Base-by-base conservation (phyloP, 2,888 invertebrate species). In the Portevinia maculata region DNA sequence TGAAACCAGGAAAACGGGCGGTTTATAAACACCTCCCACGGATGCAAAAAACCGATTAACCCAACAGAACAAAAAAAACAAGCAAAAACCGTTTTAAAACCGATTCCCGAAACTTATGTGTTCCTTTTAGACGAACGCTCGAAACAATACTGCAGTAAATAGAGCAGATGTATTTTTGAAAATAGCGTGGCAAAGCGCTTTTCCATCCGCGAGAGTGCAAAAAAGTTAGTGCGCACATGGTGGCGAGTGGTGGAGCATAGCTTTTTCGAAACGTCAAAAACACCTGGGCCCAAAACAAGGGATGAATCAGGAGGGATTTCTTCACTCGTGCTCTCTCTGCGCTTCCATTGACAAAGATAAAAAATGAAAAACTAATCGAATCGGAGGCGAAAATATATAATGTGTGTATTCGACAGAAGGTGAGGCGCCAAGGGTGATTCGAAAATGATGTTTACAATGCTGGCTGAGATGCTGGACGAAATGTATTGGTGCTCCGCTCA, bases 261-360 rank as follows among this genome's bases (percentile, higher is more conserved):
- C 83, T 83, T 83, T 83, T 78, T 78, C 78, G 76, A 83, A 83
- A 76, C 78, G 62, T 83, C 78, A 83, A 52, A 79, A 52, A 76
- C 57, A 76, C 71, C 65, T 83, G 81, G 76, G 81, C 59, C 39
- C 3, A 32, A 32, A 44, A 62, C 17, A 62, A 65, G 81, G 81
- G 76, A 60, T 71, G 60, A 62, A 74, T n/a, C 28, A 9, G 19
- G 34, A 57, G n/a, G 62, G 76, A 62, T 57, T 62, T 55, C 37
- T 24, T 15, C 28, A 9, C 52, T 9, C 13, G n/a, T 8, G 3
- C 19, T 28, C 15, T 28, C 46, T 24, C 13, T 46, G 64, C 37
- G 44, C 52, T 59, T 17, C 50, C 76, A 78, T 83, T 83, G 67
- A 83, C 65, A 52, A 71, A 70, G 55, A 64, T 50, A 59, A 71